Evolutionary conservation across 2,888 invertebrate genomes (phyloP), one percentile per base, ranked within the genome.

Genomic region (Dryomyza anilis): DNA sequence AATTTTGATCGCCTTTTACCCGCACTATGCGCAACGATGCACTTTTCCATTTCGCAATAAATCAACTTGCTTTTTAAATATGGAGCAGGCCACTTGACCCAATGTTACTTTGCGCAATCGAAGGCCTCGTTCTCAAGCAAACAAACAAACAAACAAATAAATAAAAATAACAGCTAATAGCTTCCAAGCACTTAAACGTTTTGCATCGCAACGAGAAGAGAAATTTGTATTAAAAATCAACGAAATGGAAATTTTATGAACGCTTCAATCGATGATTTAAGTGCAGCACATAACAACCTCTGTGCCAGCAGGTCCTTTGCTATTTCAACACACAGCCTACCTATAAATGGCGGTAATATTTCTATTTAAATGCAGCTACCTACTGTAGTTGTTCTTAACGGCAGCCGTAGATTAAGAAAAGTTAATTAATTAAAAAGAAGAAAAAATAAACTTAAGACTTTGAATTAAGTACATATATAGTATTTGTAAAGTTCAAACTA

Each of bases 221-320:
- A 68, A 67, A 68, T 71, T 69, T 69, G 67, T 69, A 73, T 73
- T 73, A 69, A 72, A 67, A 70, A 65, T 65, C 71, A 72, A 64
- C 69, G 69, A 69, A 72, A 71, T 71, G 71, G 71, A 73, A 73
- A 69, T 69, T 68, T 70, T 72, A 71, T 69, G 71, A 71, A 69
- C 70, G 70, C 68, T 73, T 69, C 69, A 71, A 71, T 71, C 71
- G 69, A 71, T 70, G 66, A 67, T 66, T 72, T 71, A 69, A 72
- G 69, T 68, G 67, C 63, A 68, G 67, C 63, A 65, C 21, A 6
- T n/a, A 46, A n/a, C 7, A 27, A 23, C 12, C 2, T 48, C 23
- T 14, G 21, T 6, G 23, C 14, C 30, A 50, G 30, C 21, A 50
- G 29, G 14, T 12, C 16, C n/a, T n/a, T n/a, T n/a, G n/a, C n/a